Evolutionary conservation across 2,113 vertebrate genomes (phyloP).

Genomic region (Oreamnos americanus): DNA sequence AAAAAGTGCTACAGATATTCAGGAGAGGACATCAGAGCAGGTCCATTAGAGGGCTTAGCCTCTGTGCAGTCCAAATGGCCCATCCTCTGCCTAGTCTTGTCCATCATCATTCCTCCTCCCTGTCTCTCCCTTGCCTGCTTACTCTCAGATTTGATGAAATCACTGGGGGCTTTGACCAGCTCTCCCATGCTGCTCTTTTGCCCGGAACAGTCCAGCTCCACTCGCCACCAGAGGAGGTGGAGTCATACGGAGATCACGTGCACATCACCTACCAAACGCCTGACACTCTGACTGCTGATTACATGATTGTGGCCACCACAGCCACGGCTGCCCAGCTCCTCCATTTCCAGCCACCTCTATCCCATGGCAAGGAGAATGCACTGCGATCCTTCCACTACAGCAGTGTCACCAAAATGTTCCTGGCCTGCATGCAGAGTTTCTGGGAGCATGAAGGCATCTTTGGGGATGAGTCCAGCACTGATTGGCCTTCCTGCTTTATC

Average conservation of each 20-base stretch:
- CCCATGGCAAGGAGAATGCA: constrained; percentile 80
- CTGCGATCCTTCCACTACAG: constrained; percentile 84
- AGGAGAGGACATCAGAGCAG: not conserved
- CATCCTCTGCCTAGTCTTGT: not conserved
- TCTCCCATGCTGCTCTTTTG: constrained; percentile 31
- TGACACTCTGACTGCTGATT: constrained; percentile 47
- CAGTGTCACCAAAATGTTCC: constrained; percentile 82
- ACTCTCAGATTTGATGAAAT: constrained; percentile 47
- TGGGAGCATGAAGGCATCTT: constrained; percentile 86
- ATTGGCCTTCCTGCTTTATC: constrained; percentile 53
- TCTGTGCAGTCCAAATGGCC: not conserved
- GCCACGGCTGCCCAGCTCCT: constrained; percentile 86
- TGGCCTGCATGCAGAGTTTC: constrained; percentile 84
- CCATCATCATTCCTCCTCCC: not conserved
- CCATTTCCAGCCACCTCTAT: constrained; percentile 81
- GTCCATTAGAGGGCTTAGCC: not conserved
- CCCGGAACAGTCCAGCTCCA: not conserved
- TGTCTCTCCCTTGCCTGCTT: not conserved
- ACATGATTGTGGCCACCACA: constrained; percentile 79
- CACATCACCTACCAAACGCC: not conserved
- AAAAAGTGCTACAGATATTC: not conserved
- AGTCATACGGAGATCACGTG: not conserved
- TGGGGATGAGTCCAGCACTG: constrained; percentile 83
- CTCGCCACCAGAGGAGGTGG: not conserved
- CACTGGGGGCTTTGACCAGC: constrained; percentile 25